Evolutionary conservation across 2,888 invertebrate genomes (phyloP).

Genomic region (Cheilosia pagana): DNA sequence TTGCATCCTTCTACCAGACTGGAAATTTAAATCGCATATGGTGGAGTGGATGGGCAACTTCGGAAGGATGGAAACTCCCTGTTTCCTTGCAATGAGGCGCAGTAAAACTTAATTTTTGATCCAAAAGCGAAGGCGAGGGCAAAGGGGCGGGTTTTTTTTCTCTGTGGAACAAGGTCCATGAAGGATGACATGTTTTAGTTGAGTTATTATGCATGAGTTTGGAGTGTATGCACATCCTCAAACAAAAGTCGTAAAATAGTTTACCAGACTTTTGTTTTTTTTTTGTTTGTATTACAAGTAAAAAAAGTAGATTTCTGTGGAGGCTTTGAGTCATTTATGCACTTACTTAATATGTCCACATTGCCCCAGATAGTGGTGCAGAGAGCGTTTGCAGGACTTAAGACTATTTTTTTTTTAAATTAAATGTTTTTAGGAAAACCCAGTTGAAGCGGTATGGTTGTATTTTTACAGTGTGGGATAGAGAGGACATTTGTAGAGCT

Average conservation of each 20-base stretch:
- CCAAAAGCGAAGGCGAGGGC: background rate
- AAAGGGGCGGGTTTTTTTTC: constrained; percentile 4
- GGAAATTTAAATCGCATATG: constrained; percentile 30
- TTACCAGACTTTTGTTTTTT: background rate
- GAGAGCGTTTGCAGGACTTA: no score
- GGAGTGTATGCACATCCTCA: constrained; percentile 8
- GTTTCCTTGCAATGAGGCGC: constrained; percentile 16
- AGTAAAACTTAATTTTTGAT: constrained; percentile 35
- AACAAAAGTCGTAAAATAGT: constrained; percentile 16
- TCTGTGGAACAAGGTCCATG: constrained; percentile 11
- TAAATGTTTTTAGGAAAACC: no score
- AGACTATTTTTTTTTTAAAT: no score
- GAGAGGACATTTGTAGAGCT: no score
- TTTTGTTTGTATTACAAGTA: background rate
- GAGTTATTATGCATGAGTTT: constrained; percentile 29
- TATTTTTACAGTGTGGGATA: no score
- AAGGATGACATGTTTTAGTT: constrained; percentile 34
- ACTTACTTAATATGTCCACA: no score
- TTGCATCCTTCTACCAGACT: constrained; percentile 21
- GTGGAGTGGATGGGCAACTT: background rate
- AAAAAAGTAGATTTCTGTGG: background rate
- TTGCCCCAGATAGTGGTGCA: no score
- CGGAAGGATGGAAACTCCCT: constrained; percentile 17
- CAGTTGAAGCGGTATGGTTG: no score
- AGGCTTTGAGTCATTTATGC: no score